Base-by-base conservation (phyloP, 2,797 vertebrate species). In the Sebastes vulpes region DNA sequence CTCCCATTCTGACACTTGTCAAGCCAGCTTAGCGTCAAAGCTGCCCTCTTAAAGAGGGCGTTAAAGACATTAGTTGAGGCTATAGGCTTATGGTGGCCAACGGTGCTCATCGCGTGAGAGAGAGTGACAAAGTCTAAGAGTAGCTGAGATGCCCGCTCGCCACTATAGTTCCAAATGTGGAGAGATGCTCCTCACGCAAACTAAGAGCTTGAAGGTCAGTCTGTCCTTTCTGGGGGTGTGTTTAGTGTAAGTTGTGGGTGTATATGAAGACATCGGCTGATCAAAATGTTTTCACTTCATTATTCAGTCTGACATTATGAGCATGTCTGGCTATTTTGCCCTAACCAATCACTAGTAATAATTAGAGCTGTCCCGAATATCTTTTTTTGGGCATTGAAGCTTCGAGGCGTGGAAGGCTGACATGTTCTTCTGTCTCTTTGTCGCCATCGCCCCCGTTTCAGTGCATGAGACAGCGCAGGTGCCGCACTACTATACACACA, bases 11-110 rank as follows among this genome's bases (percentile, higher is more conserved):
- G 84, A 88, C 89, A 84, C 82, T 90, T 82, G 79, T 90, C 88
- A 86, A 73, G 75, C 68, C 90, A 72, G 79, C 80, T 91, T 85
- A 91, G 56, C 83, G 86, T 88, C 88, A 90, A 89, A 79, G 82
- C 79, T 90, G 89, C 78, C 85, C 75, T 89, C 85, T 80, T 83
- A 86, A 85, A 61, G 79, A 86, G 48, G 76, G 70, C 61, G 72
- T 81, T 92, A 90, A 89, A 88, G 82, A 84, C 88, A 82, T 92
- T 87, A 82, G 81, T 32, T 21, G 25, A 85, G 83, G 77, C 82
- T 64, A 16, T 42, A 65, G 81, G 82, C 88, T 83, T 35, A 26
- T 76, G 72, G 64, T 61, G 76, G 32, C 64, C 68, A 32, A 66
- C 60, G 28, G 6, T 63, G 61, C 28, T 38, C 75, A 77, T 83